Base-by-base conservation (phyloP, 2,113 vertebrate genomes). In the Triplophysa siluroides region DNA sequence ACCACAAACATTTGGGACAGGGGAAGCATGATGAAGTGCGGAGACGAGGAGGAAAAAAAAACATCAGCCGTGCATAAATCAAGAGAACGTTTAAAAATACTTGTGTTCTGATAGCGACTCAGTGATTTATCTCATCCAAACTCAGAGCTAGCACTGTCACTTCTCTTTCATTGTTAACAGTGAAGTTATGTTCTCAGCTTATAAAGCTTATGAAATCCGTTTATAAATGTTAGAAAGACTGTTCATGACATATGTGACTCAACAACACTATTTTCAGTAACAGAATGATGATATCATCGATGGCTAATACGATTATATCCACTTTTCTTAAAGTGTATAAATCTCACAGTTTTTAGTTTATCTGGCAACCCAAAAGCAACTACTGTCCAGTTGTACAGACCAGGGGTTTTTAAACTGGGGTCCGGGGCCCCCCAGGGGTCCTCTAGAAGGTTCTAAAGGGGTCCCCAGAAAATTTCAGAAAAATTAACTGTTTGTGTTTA, bases 1-100 rank as follows among this genome's bases (percentile, higher is more conserved):
- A 85, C 76, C 76, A 76, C 52, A 80, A 78, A 83, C 78, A 75
- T 81, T 75, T 63, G 67, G 68, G 69, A 78, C 43, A 74, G 75
- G 38, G 69, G 14, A 72, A 45, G 58, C 29, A 63, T 78, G 69
- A 72, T 24, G 60, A 29, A 67, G 79, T 78, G 45, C 78, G 58
- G 64, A 61, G 58, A 65, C 67, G 70, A 83, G 71, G 70, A 65
- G 19, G n/a, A 47, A 19, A 45, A 19, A 43, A 84, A 50, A 58
- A 18, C 71, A 56, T 12, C 16, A 61, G 62, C 58, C 23, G 18
- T 81, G 62, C 52, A 82, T 71, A 54, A 75, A 66, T 67, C 73
- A 63, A 19, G 52, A 79, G 66, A 52, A 56, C 29, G 16, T 61
- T 21, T 11, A 67, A 62, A 75, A 66, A 78, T 8, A 21, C 60